Evolutionary conservation across 2,113 vertebrate species (phyloP).

Genomic region (Otus sunia): DNA sequence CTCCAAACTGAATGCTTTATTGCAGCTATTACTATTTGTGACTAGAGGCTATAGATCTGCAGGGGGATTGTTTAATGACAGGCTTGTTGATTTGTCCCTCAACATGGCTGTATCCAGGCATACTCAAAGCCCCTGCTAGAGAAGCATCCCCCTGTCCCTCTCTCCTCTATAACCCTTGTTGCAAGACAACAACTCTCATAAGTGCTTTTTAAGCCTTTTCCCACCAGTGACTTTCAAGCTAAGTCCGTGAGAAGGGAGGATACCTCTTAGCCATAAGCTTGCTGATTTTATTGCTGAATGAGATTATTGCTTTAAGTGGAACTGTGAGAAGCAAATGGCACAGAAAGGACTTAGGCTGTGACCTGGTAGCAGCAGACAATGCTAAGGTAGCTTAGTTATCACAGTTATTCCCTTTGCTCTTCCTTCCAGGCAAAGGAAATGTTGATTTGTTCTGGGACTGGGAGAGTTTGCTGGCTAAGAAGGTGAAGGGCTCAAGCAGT

Average conservation of each 20-base stretch:
- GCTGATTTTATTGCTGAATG: slow-evolving; percentile 50
- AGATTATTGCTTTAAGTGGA: slow-evolving; percentile 31
- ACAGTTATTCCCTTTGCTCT: slow-evolving; percentile 86
- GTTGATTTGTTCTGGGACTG: slow-evolving; percentile 92
- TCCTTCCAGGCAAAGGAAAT: slow-evolving; percentile 91
- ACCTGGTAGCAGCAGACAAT: neutral
- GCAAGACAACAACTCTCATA: neutral
- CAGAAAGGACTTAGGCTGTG: neutral
- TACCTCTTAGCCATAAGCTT: neutral
- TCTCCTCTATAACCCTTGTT: neutral
- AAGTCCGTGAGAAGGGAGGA: neutral
- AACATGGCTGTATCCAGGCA: neutral
- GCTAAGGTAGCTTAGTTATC: slow-evolving; percentile 77
- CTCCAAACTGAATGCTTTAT: neutral
- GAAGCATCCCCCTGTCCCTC: neutral
- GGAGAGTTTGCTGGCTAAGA: slow-evolving; percentile 89
- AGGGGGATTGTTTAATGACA: neutral
- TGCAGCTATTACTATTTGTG: neutral
- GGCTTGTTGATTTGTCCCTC: neutral
- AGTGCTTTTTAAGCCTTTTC: neutral
- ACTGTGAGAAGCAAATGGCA: slow-evolving; percentile 37
- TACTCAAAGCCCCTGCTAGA: neutral
- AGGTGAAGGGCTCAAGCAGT: slow-evolving; percentile 90
- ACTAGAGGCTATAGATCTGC: neutral
- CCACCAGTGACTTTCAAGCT: neutral